Evolutionary conservation across 2,888 invertebrate species (phyloP), one percentile per base, ranked within the genome.

Genomic region (Idaea biselata): DNA sequence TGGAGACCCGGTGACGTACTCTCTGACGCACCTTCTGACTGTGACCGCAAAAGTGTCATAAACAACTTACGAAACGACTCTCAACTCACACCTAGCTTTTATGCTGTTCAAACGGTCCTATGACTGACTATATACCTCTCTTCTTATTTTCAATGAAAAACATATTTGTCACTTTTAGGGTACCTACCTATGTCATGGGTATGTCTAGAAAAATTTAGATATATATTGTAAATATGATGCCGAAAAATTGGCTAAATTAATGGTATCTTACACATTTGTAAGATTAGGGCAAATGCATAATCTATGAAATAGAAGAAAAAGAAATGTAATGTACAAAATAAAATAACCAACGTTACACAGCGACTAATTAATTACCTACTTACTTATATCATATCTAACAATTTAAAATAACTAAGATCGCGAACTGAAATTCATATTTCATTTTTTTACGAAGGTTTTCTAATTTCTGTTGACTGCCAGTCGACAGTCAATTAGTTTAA

Each of bases 1-100:
- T 76, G 71, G 70, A 76, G 75, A 72, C 75, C 78, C 80, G 78
- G 79, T 88, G 84, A 87, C 88, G 87, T 84, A 74, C 76, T 77
- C 79, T 82, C 83, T 88, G 89, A 89, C 89, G 89, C 86, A 87
- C 81, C 84, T 78, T 78, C 81, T 78, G 80, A 81, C 80, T 78
- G 79, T 77, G 87, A 44, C 8, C 44, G 44, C 44, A 44, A 44
- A 87, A 89, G 89, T 90, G 89, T 86, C 87, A 89, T 87, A 88
- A 89, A 86, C 85, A 79, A 79, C 78, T 84, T 85, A 82, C 84
- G 83, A 87, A 83, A 87, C 78, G 80, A 72, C 80, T 79, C 75
- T 72, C 77, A 75, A 72, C 76, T 74, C 75, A 76, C 18, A 78
- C 72, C 70, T 76, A 71, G 75, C 74, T 78, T 81, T 77, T 80